phyloP scores from a whole-genome alignment of 2,888 invertebrate species.

The Didymodactylos carnosus region DNA sequence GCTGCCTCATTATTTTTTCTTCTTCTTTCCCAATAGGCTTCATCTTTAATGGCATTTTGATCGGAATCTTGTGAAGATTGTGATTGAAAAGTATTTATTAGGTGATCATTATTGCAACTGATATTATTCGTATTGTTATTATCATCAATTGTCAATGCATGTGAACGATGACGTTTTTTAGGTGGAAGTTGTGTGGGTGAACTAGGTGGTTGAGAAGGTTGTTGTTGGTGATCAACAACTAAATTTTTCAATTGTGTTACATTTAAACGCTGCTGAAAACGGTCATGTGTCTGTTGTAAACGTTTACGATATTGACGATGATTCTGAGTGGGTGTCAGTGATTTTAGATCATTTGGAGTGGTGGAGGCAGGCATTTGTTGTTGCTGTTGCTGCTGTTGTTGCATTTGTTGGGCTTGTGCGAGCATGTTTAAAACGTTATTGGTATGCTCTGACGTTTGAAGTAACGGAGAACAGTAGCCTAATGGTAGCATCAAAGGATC shows the following conservation, averaged over 20 bases:
- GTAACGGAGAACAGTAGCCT: neutral
- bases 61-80: no score
- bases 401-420: no score
- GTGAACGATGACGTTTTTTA: neutral
- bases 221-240: neutral
- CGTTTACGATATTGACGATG: no score
- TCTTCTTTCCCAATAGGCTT: conserved; percentile 64
- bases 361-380: neutral
- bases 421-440: no score
- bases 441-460: neutral
- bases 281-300: neutral
- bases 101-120: neutral
- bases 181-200: neutral
- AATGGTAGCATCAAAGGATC: neutral
- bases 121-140: neutral
- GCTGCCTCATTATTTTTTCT: conserved; percentile 83
- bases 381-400: no score
- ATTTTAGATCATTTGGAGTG: no score
- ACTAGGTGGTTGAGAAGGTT: neutral
- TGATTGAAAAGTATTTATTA: no score
- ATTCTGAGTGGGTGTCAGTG: no score
- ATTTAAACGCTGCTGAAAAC: neutral
- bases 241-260: no score
- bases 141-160: neutral
- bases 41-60: conserved; percentile 41